Evolutionary conservation across 2,797 vertebrate genomes (phyloP), one percentile per base, ranked within the genome.

Genomic region (Oreortyx pictus): DNA sequence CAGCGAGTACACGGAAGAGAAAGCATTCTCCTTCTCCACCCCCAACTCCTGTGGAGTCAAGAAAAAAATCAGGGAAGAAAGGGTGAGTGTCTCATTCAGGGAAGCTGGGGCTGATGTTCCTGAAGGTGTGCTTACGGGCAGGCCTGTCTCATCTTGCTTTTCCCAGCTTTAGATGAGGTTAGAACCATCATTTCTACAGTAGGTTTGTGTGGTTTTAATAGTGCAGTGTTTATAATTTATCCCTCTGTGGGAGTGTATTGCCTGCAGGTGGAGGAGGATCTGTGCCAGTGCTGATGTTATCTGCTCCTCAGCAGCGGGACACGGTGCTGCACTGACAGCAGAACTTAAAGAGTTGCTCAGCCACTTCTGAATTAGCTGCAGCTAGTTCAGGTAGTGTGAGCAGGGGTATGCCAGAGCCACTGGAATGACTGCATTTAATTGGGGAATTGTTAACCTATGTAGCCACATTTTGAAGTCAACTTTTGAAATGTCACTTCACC

Each of bases 41-140:
- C 39, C 98, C 98, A 33, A 98, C 98, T 31, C 98, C 99, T 0
- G 97, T 97, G 2, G 99, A 99, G 91, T 99, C 99, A 2, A 98
- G 99, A 86, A 99, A 99, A 91, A 99, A 99, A 95, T 98, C 98
- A 19, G 98, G 98, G 65, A 99, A 99, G 95, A 99, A 99, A 94
- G 98, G 99, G 99, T 99, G 95, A 98, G 97, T 68, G 25, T 50
- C 41, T 1, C 5, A 18, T 11, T 11, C 13, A 14, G 78, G 70
- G 24, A 11, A 7, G 11, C 39, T 0, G 39, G 25, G 46, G 29
- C 2, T 2, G 2, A 8, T 49, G 52, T 39, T 9, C 39, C 31
- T 62, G n/a, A 16, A 9, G 33, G 17, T 68, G 8, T 20, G 19
- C 16, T 35, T 17, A 0, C 7, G n/a, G 46, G 35, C 31, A 31